Evolutionary conservation across 2,888 invertebrate genomes (phyloP).

Genomic region (Apocheima hispidaria): DNA sequence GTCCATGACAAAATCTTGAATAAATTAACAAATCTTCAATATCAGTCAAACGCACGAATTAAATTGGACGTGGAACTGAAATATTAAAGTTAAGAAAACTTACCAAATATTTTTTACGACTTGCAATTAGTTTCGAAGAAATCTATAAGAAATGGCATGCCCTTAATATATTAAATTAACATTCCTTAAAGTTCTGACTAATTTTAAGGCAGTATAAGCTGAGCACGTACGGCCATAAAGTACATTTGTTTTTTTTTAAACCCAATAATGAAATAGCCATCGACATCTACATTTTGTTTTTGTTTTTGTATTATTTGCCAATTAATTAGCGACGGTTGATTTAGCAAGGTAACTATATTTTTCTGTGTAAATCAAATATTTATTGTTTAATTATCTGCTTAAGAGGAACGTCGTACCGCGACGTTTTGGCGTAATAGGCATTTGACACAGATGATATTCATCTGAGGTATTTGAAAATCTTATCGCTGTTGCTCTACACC

Average conservation of each 20-base stretch:
- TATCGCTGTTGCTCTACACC: no score
- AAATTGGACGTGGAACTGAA: no score
- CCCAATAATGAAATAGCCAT: conserved; percentile 7
- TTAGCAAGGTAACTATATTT: conserved; percentile 9
- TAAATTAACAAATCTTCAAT: no score
- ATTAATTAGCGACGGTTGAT: conserved; percentile 19
- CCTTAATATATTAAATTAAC: conserved; percentile 21
- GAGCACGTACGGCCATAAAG: conserved; percentile 12
- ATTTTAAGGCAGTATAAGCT: conserved; percentile 19
- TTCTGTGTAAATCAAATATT: conserved; percentile 23
- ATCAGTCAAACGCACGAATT: no score
- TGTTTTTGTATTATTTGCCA: conserved; percentile 28
- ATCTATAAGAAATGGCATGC: neutral
- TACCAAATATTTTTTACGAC: no score
- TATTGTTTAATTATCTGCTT: conserved; percentile 22
- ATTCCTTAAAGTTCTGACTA: conserved; percentile 15
- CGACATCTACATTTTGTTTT: conserved; percentile 22
- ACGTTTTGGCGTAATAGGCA: conserved; percentile 2
- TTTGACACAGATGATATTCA: no score
- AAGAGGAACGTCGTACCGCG: conserved; percentile 11
- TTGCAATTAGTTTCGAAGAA: no score
- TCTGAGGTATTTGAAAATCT: no score
- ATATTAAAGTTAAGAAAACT: no score
- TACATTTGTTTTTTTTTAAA: conserved; percentile 16
- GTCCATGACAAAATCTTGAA: no score